phyloP scores from a whole-genome alignment of 2,888 invertebrate genomes.

The Podotricha telesiphe region DNA sequence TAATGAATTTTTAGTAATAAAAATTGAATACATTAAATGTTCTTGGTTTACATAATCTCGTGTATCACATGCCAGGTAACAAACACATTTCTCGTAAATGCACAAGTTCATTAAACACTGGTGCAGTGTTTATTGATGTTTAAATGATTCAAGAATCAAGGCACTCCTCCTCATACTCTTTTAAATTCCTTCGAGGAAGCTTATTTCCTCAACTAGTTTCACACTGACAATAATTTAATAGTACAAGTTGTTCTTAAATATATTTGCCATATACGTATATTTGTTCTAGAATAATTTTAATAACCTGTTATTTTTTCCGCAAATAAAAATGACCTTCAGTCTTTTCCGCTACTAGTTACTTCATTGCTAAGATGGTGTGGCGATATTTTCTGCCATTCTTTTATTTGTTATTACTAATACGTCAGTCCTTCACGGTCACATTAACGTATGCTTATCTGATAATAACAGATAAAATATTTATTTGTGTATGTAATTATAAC shows the following conservation, averaged over 20 bases:
- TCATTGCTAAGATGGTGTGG: slow-evolving; percentile 54
- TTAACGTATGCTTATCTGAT: slow-evolving; percentile 29
- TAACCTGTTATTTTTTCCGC: slow-evolving; percentile 53
- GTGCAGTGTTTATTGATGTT: neutral
- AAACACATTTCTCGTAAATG: slow-evolving; percentile 2
- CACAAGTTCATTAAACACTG: neutral
- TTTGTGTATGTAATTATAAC: neutral
- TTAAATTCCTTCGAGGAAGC: slow-evolving; percentile 9
- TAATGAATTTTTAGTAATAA: too few species aligned
- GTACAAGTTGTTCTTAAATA: neutral
- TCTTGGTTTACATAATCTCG: neutral
- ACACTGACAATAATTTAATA: neutral
- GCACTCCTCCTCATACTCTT: neutral
- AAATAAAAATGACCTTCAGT: slow-evolving; percentile 60
- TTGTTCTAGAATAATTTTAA: slow-evolving; percentile 53
- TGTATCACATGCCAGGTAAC: neutral
- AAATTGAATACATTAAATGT: neutral
- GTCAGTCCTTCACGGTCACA: slow-evolving; percentile 38
- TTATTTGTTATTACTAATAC: slow-evolving; percentile 37
- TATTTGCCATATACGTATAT: slow-evolving; percentile 39
- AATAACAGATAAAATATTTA: slow-evolving; percentile 4
- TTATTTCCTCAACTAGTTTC: neutral
- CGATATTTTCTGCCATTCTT: slow-evolving; percentile 44
- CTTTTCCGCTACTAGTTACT: slow-evolving; percentile 64
- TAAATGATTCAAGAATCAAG: slow-evolving; percentile 5